Base-by-base conservation (phyloP, 2,888 invertebrate genomes). In the Adelognathus sp. region DNA sequence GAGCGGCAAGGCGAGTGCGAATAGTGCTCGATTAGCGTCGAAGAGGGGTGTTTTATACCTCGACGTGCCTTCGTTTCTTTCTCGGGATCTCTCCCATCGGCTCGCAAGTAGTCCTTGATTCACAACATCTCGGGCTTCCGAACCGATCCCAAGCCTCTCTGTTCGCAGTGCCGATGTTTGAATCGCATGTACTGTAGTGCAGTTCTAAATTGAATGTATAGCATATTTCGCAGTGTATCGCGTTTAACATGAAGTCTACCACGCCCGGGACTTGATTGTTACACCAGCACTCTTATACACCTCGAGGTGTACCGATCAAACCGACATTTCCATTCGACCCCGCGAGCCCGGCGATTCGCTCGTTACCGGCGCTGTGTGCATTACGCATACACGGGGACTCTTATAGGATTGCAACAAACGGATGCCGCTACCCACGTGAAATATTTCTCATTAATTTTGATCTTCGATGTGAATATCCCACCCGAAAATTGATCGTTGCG, bases 41-140 rank as follows among this genome's bases (percentile, higher is more conserved):
- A 85, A 84, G 87, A 85, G 87, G 88, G 86, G 86, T 86, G 87
- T 88, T 89, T 88, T 89, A 89, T 89, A 89, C 85, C 75, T 71
- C 29, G 9, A 7, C 14, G 24, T 31, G 72, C 85, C 84, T 66
- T 36, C 36, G 29, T 14, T 75, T n/a, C 79, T 82, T 85, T 85
- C 85, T 83, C 84, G 81, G 84, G 85, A 83, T 86, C 86, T 82
- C 76, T 78, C 72, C n/a, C 66, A 54, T 27, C 70, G n/a, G n/a
- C n/a, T n/a, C n/a, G n/a, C n/a, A 46, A 72, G 24, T 70, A 84
- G 87, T 81, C 87, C 87, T 88, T 88, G 88, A 82, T 83, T 76
- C 46, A 39, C 52, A 73, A 74, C 44, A 16, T 69, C 76, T 72
- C 70, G 61, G 44, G 73, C 54, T 74, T 60, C 41, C 21, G 18